Conservation (phyloP, 2,113 vertebrate genomes). For the Crotophaga sulcirostris region DNA sequence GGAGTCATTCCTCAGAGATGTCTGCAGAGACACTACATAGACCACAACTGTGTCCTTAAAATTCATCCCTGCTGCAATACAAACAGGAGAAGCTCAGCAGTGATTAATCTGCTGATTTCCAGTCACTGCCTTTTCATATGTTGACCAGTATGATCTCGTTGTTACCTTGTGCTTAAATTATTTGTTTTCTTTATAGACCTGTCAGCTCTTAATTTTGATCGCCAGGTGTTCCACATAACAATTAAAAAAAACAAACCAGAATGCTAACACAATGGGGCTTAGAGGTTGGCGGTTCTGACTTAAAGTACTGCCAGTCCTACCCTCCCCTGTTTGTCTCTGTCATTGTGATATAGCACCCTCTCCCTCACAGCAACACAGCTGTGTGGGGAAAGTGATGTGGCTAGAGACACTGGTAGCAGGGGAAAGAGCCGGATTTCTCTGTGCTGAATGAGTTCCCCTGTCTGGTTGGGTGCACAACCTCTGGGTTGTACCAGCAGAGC, state of each 20-base stretch:
- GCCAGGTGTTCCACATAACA: neutral
- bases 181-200: neutral
- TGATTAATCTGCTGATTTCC: constrained; percentile 42
- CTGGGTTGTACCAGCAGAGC: neutral
- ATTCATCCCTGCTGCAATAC: neutral
- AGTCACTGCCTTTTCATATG: neutral
- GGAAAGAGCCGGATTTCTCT: neutral
- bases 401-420: neutral
- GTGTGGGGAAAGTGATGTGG: neutral
- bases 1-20: neutral
- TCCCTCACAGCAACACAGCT: neutral
- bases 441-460: neutral
- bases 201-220: neutral
- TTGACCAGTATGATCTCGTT: constrained; percentile 21
- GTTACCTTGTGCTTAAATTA: constrained; percentile 15
- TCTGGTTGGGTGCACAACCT: neutral
- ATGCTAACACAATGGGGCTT: neutral
- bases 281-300: neutral
- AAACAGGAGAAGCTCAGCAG: constrained; percentile 14
- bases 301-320: neutral
- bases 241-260: neutral
- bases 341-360: neutral
- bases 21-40: neutral
- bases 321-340: neutral
- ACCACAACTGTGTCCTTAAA: neutral